Evolutionary conservation across 2,888 invertebrate genomes (phyloP), one percentile per base, ranked within the genome.

Genomic region (Tridacna crocea): DNA sequence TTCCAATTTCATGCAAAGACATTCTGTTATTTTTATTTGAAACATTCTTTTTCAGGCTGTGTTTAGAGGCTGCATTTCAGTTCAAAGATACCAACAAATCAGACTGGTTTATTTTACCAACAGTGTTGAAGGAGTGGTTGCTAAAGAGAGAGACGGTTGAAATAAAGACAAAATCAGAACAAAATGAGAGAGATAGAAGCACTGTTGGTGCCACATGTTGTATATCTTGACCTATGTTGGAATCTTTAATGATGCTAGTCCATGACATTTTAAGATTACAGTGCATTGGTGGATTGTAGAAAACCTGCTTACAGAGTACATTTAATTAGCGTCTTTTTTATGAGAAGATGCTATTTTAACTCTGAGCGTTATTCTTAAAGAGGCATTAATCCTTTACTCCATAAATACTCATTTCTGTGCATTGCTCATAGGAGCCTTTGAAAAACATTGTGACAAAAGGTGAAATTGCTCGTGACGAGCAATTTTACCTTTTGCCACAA

Each of bases 61-160:
- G 88, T 65, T 72, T 91, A 66, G 91, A 90, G 66, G 82, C 83
- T 19, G 87, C 84, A 15, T 89, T 87, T 72, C 75, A 70, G 15
- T 63, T 84, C 76, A 84, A 75, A 51, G 70, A 63, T 3, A 36
- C 77, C 46, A 87, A 83, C n/a, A 63, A 80, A 68, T 36, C 63
- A 46, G 78, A 77, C 19, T 89, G 89, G 89, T 60, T 63, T n/a
- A 76, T 77, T 22, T 75, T 89, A 19, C 89, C 89, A 13, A 70
- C 81, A 13, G 47, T 63, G 11, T 75, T 89, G 47, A 74, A 72
- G 36, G 82, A 83, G 46, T 86, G 84, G 87, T 61, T 89, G 46
- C 48, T 80, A 48, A 84, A 82, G 24, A 85, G 80, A 70, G 48
- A 74, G 26, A 75, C 79, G 22, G 51, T 84, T 24, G 66, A 75